Evolutionary conservation across 2,888 invertebrate species (phyloP).

Genomic region (Hirtodrosophila duncani): DNA sequence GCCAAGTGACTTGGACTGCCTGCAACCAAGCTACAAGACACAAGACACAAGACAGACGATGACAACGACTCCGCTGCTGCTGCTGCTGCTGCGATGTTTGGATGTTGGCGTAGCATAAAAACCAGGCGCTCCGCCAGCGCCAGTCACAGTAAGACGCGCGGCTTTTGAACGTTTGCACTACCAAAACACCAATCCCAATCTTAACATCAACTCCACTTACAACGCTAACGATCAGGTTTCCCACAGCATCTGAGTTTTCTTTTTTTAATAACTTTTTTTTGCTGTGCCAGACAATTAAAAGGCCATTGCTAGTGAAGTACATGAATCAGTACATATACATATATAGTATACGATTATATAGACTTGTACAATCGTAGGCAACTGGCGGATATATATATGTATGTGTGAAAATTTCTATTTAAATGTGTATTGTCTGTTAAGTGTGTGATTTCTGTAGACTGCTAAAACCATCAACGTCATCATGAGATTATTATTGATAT

Average conservation of each 20-base stretch:
- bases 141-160: slow-evolving; percentile 75
- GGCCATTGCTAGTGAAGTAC: background rate
- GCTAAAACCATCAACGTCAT: slow-evolving; percentile 27
- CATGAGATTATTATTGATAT: slow-evolving; percentile 61
- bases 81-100: slow-evolving; percentile 13
- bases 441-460: too few relatives aligned
- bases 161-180: slow-evolving; percentile 61
- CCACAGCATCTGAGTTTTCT: background rate
- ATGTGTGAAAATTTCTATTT: slow-evolving; percentile 50
- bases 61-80: slow-evolving; percentile 23
- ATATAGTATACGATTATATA: slow-evolving; percentile 11
- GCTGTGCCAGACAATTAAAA: slow-evolving; percentile 1
- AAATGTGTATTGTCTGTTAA: slow-evolving; percentile 48
- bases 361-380: background rate
- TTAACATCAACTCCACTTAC: background rate
- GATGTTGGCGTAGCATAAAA: slow-evolving; percentile 69
- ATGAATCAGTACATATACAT: slow-evolving; percentile 1
- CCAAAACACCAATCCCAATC: slow-evolving; percentile 12
- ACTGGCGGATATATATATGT: slow-evolving; percentile 11
- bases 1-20: slow-evolving; percentile 63
- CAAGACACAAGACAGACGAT: slow-evolving; percentile 27
- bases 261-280: slow-evolving; percentile 11
- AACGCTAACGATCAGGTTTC: background rate
- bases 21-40: slow-evolving; percentile 64
- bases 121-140: slow-evolving; percentile 70